These are phyloP conservation scores for Ceraclea dissimilis DNA, from an alignment of 2,888 invertebrate species.

Conservation along the genomic window DNA sequence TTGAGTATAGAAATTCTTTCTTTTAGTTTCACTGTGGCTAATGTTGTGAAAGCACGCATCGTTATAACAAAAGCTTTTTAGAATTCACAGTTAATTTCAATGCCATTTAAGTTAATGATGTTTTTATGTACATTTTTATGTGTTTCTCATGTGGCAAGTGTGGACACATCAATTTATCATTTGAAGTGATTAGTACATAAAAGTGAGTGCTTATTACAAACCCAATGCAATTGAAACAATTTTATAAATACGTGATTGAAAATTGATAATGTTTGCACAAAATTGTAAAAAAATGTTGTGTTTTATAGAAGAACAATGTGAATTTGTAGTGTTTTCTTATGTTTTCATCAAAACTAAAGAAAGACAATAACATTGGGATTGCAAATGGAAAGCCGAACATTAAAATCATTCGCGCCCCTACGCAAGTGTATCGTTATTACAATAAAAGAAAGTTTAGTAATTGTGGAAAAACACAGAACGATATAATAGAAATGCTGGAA, in stretches of 20 bases:
- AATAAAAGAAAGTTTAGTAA: neutral
- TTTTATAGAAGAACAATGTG: neutral
- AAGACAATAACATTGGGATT: neutral
- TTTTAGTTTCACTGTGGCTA: too few relatives aligned
- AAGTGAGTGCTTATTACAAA: too few relatives aligned
- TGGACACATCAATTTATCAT: too few relatives aligned
- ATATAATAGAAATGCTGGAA: conserved; percentile 35
- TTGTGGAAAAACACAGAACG: conserved; percentile 18
- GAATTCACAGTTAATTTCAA: too few relatives aligned
- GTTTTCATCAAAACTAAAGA: neutral
- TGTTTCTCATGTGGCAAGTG: too few relatives aligned
- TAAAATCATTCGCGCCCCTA: neutral
- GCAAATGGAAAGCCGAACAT: neutral
- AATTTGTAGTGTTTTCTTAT: neutral
- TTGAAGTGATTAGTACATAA: too few relatives aligned
- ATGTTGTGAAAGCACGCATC: too few relatives aligned
- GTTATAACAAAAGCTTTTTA: neutral
- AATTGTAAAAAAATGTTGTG: neutral
- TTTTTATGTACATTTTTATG: too few relatives aligned
- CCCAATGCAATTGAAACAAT: too few relatives aligned
- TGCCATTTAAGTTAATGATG: too few relatives aligned
- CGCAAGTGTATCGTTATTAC: neutral
- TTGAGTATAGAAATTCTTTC: too few relatives aligned
- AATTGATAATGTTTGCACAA: neutral
- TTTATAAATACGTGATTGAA: neutral